Percentiles rank a stretch among this genome's conserved stretches.
Evolutionary conservation across 2,888 invertebrate genomes (phyloP).

Genomic region (Hypsopygia costalis): DNA sequence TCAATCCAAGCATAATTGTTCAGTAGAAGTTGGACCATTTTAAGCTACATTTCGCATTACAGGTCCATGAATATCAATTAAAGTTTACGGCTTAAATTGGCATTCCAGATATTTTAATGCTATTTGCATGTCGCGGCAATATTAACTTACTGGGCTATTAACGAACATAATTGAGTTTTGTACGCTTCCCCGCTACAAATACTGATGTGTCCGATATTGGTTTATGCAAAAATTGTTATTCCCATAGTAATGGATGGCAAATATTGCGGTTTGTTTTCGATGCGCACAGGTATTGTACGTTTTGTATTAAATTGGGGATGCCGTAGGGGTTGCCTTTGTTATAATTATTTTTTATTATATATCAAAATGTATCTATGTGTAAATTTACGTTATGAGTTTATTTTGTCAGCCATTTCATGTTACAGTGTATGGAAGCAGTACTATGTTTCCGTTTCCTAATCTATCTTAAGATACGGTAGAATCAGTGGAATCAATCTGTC

Average conservation of each 20-base stretch:
- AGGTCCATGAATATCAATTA: conserved; percentile 65
- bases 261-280: conserved; percentile 5
- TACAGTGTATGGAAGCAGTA: no score
- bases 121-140: conserved; percentile 58
- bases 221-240: conserved; percentile 24
- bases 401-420: no score
- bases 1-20: conserved; percentile 40
- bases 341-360: no score
- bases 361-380: no score
- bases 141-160: conserved; percentile 52
- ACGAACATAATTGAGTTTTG: conserved; percentile 49
- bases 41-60: conserved; percentile 46
- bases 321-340: not conserved
- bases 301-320: no score
- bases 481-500: no score
- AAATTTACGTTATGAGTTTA: no score
- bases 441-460: no score
- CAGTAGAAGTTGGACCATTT: conserved; percentile 36
- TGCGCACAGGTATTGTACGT: not conserved
- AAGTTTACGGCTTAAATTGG: conserved; percentile 63
- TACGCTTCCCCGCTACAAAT: conserved; percentile 36
- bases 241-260: conserved; percentile 11
- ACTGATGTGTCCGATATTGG: conserved; percentile 25
- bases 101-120: conserved; percentile 57
- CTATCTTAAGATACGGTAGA: no score